These are phyloP conservation scores for Napeogenes inachia DNA, from an alignment of 2,888 invertebrate genomes.

Conservation along the genomic window DNA sequence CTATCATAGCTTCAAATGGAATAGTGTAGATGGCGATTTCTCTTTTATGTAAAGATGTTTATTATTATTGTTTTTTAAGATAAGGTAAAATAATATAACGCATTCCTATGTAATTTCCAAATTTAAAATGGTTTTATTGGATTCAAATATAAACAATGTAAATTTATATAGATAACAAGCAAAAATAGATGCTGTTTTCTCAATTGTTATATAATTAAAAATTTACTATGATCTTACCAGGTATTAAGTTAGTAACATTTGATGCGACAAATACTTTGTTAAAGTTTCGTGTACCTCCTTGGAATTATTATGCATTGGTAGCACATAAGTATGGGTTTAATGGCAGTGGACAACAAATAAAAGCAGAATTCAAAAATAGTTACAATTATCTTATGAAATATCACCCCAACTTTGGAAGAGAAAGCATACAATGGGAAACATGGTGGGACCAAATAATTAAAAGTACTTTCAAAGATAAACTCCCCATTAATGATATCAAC, in stretches of 20 bases:
- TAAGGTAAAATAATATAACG: no score
- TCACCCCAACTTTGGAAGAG: conserved; percentile 89
- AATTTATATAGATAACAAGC: background rate
- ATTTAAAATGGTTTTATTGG: no score
- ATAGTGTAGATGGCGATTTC: no score
- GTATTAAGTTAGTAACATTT: conserved; percentile 85
- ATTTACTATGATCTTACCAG: conserved; percentile 59
- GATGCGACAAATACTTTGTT: conserved; percentile 92
- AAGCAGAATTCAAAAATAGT: conserved; percentile 80
- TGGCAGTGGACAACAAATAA: conserved; percentile 71
- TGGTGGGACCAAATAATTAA: conserved; percentile 89
- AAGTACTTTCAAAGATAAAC: conserved; percentile 78
- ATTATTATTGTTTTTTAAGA: no score
- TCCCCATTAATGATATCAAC: conserved; percentile 46
- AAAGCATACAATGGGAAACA: conserved; percentile 83
- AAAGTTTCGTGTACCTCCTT: conserved; percentile 82
- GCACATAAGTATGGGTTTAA: conserved; percentile 83
- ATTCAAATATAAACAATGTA: conserved; percentile 1
- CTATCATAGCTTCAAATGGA: no score
- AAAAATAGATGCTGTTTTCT: background rate
- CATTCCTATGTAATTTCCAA: no score
- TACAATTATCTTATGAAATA: conserved; percentile 80
- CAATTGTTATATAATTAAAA: background rate
- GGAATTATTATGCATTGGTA: conserved; percentile 84
- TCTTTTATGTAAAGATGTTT: no score